phyloP scores from a whole-genome alignment of 2,113 vertebrate species.

The Piprites chloris region DNA sequence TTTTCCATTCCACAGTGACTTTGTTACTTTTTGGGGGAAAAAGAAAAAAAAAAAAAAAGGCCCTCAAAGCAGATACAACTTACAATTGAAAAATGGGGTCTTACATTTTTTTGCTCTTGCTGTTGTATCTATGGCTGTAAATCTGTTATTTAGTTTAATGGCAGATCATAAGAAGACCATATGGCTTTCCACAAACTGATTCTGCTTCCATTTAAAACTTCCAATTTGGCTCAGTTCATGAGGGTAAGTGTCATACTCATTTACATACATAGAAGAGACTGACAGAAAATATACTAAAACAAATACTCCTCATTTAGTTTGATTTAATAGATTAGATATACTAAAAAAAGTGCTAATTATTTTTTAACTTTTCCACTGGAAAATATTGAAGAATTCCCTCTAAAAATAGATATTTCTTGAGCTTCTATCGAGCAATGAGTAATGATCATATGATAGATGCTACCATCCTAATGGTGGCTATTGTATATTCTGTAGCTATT shows the following conservation, averaged over 20 bases:
- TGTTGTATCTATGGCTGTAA: constrained; percentile 17
- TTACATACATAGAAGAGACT: constrained; percentile 3
- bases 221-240: constrained; percentile 16
- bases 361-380: neutral
- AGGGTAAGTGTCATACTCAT: neutral
- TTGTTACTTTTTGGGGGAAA: neutral
- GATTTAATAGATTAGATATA: neutral
- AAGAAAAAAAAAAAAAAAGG: neutral
- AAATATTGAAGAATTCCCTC: neutral
- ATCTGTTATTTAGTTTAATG: constrained; percentile 35
- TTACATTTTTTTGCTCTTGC: neutral
- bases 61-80: neutral
- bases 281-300: neutral
- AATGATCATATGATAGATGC: neutral
- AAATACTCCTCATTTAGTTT: neutral
- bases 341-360: neutral
- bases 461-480: neutral
- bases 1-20: neutral
- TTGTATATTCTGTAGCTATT: neutral
- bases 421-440: neutral
- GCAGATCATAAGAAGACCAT: constrained; percentile 32
- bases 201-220: constrained; percentile 31
- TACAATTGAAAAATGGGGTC: neutral
- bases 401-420: neutral
- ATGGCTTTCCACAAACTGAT: constrained; percentile 20